These are phyloP conservation scores for Craterocephalus amniculus DNA, from an alignment of 2,797 vertebrate genomes.

Conservation along the genomic window DNA sequence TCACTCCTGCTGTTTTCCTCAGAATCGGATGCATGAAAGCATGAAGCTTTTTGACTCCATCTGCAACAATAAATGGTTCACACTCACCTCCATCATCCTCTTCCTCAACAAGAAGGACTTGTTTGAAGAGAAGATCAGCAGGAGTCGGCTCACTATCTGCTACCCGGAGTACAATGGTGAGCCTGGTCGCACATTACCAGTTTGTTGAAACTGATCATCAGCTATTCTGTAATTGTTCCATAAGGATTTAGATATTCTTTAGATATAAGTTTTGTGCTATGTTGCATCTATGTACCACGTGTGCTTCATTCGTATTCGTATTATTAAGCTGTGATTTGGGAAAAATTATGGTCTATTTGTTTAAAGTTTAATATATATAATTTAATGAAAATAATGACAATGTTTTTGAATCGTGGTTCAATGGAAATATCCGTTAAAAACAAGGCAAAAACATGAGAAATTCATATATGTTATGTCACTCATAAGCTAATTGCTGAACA, in stretches of 20 bases:
- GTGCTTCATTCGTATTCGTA: no score
- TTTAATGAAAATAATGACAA: no score
- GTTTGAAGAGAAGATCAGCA: slow-evolving; percentile 98
- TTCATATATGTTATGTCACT: no score
- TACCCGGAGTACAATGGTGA: slow-evolving; percentile 97
- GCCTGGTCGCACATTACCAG: not conserved
- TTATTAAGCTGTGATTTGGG: no score
- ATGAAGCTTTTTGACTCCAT: slow-evolving; percentile 99
- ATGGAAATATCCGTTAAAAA: no score
- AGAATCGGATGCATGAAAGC: slow-evolving; percentile 99
- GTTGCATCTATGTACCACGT: no score
- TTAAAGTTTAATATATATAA: no score
- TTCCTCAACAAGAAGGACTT: slow-evolving; percentile 99
- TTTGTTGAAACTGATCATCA: not conserved
- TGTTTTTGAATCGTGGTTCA: no score
- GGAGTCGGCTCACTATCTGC: slow-evolving; percentile 97
- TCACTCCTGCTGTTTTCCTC: slow-evolving; percentile 35
- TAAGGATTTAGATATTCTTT: slow-evolving; percentile 1
- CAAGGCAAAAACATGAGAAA: no score
- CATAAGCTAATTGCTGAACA: no score
- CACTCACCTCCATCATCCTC: slow-evolving; percentile 98
- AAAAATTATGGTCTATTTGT: no score
- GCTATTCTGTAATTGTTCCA: not conserved
- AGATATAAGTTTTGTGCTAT: no score
- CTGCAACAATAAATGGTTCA: slow-evolving; percentile 99